Percentiles rank a stretch among this genome's conserved stretches.
phyloP scores from a whole-genome alignment of 2,797 vertebrate genomes.

The Cercopithecus neglectus region DNA sequence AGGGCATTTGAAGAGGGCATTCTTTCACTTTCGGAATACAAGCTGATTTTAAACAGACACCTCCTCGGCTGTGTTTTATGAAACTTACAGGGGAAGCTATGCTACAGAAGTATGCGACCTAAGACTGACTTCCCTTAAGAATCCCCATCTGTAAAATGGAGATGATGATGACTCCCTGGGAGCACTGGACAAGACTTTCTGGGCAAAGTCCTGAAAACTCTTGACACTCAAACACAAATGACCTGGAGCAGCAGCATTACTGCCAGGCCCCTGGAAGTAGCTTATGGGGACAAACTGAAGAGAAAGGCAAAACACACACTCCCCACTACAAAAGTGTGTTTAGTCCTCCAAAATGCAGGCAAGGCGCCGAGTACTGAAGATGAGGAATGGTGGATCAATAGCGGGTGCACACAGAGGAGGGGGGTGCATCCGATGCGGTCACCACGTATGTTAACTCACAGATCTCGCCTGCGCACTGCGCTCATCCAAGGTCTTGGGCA shows the following conservation, averaged over 20 bases:
- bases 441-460: accelerated
- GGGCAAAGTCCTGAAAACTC: background rate
- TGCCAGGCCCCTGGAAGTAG: background rate
- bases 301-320: background rate
- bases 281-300: background rate
- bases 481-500: background rate
- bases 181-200: background rate
- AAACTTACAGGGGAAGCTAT: background rate
- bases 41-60: background rate
- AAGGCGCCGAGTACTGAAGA: background rate
- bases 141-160: background rate
- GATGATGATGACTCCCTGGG: background rate
- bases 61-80: background rate
- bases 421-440: accelerated
- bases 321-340: background rate
- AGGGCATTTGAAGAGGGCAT: background rate
- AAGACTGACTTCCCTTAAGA: background rate
- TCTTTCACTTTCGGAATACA: background rate
- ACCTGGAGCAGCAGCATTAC: background rate
- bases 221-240: accelerated
- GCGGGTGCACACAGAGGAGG: background rate
- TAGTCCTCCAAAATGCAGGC: background rate
- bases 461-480: background rate
- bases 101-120: background rate
- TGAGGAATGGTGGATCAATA: accelerated